Conservation (phyloP, 2,797 vertebrate genomes). For the Orestias chungarensis region DNA sequence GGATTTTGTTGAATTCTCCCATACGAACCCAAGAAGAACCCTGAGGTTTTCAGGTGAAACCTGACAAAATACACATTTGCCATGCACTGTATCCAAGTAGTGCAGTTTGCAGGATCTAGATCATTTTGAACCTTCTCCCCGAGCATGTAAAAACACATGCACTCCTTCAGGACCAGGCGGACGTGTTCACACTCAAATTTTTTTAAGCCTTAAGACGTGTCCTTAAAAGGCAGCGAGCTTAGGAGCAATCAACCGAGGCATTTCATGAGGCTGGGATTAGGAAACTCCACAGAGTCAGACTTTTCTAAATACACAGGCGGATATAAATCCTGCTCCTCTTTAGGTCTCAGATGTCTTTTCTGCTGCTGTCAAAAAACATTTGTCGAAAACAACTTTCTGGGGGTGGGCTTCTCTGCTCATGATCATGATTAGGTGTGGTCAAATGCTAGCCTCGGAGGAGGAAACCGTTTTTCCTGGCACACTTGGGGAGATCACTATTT, state of each 20-base stretch:
- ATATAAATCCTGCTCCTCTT: slow-evolving; percentile 17
- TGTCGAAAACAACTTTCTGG: slow-evolving; percentile 1
- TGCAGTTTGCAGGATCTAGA: slow-evolving; percentile 8
- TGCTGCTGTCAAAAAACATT: not conserved
- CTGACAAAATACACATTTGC: not conserved
- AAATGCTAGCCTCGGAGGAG: slow-evolving; percentile 29
- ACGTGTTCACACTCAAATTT: slow-evolving; percentile 71
- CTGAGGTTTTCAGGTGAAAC: not conserved
- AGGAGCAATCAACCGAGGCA: slow-evolving; percentile 80
- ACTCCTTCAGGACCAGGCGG: slow-evolving; percentile 32
- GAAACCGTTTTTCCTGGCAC: slow-evolving; percentile 63
- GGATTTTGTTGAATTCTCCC: not conserved
- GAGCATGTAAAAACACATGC: slow-evolving; percentile 34
- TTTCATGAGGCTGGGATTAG: slow-evolving; percentile 77
- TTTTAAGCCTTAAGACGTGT: too few species aligned
- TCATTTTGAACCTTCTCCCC: slow-evolving; percentile 15
- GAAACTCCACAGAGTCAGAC: slow-evolving; percentile 56
- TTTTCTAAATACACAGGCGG: slow-evolving; percentile 50
- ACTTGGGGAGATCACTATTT: slow-evolving; percentile 46
- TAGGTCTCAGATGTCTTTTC: not conserved
- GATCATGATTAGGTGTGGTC: slow-evolving; percentile 34
- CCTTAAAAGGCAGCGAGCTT: slow-evolving; percentile 84
- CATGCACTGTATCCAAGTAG: slow-evolving; percentile 5
- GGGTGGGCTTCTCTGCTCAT: slow-evolving; percentile 4
- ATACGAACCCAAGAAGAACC: not conserved